Conservation (phyloP, 2,888 invertebrate genomes). For the Drosophila tripunctata region DNA sequence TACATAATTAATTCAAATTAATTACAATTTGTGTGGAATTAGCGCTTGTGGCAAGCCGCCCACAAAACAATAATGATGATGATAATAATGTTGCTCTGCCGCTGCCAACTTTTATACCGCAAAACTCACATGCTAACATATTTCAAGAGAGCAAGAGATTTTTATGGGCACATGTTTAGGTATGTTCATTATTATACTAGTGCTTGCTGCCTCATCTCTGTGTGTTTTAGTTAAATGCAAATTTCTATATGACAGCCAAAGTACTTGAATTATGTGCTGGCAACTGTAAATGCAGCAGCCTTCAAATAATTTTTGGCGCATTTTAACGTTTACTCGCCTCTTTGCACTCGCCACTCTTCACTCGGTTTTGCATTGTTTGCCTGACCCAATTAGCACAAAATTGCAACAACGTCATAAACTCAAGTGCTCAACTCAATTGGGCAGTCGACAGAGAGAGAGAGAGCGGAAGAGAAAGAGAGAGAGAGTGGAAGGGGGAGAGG, state of each 20-base stretch:
- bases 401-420: slow-evolving; percentile 73
- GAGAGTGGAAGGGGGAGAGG: background rate
- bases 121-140: slow-evolving; percentile 35
- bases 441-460: background rate
- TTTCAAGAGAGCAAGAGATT: slow-evolving; percentile 37
- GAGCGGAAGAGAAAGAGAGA: background rate
- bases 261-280: slow-evolving; percentile 41
- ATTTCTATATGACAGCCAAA: slow-evolving; percentile 21
- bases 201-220: background rate
- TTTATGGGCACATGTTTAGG: slow-evolving; percentile 39
- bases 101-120: slow-evolving; percentile 28
- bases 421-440: slow-evolving; percentile 56
- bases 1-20: slow-evolving; percentile 82
- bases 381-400: slow-evolving; percentile 69
- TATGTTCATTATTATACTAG: slow-evolving; percentile 7
- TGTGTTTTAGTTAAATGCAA: slow-evolving; percentile 37
- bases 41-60: slow-evolving; percentile 67
- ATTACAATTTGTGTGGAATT: slow-evolving; percentile 80
- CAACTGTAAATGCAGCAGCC: slow-evolving; percentile 15
- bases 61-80: slow-evolving; percentile 31
- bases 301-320: slow-evolving; percentile 47
- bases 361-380: slow-evolving; percentile 65
- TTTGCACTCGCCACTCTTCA: background rate
- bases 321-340: slow-evolving; percentile 12
- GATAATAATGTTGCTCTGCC: slow-evolving; percentile 7